Evolutionary conservation across 2,888 invertebrate species (phyloP), one percentile per base, ranked within the genome.

Genomic region (Amblyjoppa fuscipennis): DNA sequence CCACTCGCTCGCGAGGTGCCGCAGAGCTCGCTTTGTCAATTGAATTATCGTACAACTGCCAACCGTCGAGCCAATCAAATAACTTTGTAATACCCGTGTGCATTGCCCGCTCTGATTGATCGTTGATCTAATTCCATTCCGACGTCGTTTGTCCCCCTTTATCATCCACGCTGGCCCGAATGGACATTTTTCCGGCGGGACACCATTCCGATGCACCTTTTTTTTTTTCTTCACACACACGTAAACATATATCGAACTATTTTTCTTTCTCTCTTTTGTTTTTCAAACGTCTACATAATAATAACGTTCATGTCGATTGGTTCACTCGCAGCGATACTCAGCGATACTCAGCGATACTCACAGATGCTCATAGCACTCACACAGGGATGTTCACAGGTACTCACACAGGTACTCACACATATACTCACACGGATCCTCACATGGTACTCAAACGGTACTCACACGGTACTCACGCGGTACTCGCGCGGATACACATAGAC

Each of bases 21-120:
- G 51, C 53, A 77, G 64, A 16, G 9, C 70, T 64, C 59, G 66
- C 49, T 81, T 81, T 69, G 84, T 74, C 77, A 84, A 84, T 84
- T 61, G 31, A 84, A 81, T 84, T 84, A 84, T 81, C 84, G 77
- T 81, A 34, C 73, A 69, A 73, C 61, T 56, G 81, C 59, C 41
- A 81, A 84, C 45, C 73, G 53, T 59, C 13, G 11, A 31, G 77
- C 77, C 28, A 77, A 84, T 84, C 73, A 41, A 69, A 73, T 69
- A 51, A 73, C 49, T 68, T 80, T 73, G 77, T 56, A 73, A 77
- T 68, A 28, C 71, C 68, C 49, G 56, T 51, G 28, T 74, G 61
- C 75, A 69, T 79, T 83, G 51, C 45, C 53, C 64, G 69, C 64
- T 53, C 74, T 70, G 53, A 83, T 83, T 79, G 64, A 70, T 75